These are phyloP conservation scores for Mantis religiosa DNA, from an alignment of 2,888 invertebrate genomes.

Conservation along the genomic window DNA sequence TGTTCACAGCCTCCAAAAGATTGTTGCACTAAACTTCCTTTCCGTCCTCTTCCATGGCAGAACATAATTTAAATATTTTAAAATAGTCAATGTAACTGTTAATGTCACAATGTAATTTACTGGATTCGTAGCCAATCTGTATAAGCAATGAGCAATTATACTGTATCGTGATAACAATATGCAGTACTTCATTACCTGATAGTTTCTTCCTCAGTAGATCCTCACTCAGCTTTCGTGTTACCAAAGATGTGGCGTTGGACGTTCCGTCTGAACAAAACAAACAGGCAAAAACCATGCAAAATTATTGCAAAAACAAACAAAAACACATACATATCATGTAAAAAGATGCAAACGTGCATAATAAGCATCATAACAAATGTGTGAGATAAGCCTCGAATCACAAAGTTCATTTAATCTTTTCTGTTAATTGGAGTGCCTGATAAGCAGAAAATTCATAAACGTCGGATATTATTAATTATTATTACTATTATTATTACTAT, in stretches of 20 bases:
- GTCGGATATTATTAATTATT: too few species aligned
- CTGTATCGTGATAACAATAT: neutral
- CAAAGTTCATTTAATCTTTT: neutral
- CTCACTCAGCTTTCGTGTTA: constrained; percentile 34
- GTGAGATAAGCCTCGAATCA: neutral
- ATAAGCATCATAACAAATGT: neutral
- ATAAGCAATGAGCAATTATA: neutral
- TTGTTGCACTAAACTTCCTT: too few species aligned
- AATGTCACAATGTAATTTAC: too few species aligned
- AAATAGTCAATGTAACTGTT: too few species aligned
- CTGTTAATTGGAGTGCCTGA: too few species aligned
- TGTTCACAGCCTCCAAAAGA: too few species aligned
- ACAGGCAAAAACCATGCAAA: constrained; percentile 7
- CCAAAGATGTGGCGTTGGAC: constrained; percentile 4
- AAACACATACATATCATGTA: constrained; percentile 31
- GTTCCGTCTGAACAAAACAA: constrained; percentile 43
- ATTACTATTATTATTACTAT: too few species aligned
- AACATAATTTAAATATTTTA: too few species aligned
- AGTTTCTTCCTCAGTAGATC: constrained; percentile 35
- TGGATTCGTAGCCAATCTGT: too few species aligned
- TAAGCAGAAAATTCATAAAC: too few species aligned
- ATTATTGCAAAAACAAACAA: constrained; percentile 28
- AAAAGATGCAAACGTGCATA: constrained; percentile 21
- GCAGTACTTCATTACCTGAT: constrained; percentile 32
- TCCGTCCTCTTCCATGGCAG: too few species aligned